These are phyloP conservation scores for Gasterosteus aculeatus DNA, from an alignment of 2,113 vertebrate species.

Conservation along the genomic window DNA sequence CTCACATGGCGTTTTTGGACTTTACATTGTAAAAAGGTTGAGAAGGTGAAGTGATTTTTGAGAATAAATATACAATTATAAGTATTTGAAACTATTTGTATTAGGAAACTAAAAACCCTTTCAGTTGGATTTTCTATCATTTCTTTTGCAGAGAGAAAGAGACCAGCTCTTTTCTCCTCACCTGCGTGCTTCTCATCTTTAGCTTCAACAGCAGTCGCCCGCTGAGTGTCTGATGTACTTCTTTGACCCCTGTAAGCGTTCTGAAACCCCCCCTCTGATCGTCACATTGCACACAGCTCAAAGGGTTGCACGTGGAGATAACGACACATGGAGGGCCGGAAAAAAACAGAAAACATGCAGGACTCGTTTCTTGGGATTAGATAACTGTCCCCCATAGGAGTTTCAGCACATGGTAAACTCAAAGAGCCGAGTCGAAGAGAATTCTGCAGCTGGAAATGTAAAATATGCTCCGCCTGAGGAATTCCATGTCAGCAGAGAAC, in stretches of 20 bases:
- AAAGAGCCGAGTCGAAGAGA: neutral
- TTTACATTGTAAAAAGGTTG: neutral
- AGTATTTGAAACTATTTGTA: neutral
- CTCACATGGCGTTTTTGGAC: neutral
- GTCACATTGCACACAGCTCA: neutral
- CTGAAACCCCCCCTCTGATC: constrained; percentile 7
- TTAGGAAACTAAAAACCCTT: neutral
- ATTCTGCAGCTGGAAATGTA: constrained; percentile 3
- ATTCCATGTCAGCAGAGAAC: neutral
- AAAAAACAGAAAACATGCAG: neutral
- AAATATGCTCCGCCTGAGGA: neutral
- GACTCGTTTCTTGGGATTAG: neutral
- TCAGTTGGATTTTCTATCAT: neutral
- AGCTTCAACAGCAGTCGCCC: constrained; percentile 1
- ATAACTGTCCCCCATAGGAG: neutral
- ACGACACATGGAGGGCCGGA: neutral
- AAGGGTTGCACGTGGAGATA: neutral
- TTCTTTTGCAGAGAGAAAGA: neutral
- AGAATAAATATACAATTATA: neutral
- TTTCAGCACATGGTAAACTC: neutral
- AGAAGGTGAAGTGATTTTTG: neutral
- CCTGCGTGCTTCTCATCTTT: neutral
- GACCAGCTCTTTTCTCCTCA: neutral
- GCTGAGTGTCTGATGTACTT: neutral
- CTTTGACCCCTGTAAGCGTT: neutral